Evolutionary conservation across 37 sponge, comb jelly and placozoan species (phyloP), one percentile per base, ranked within the genome.

Genomic region (Theonella swinhoei): DNA sequence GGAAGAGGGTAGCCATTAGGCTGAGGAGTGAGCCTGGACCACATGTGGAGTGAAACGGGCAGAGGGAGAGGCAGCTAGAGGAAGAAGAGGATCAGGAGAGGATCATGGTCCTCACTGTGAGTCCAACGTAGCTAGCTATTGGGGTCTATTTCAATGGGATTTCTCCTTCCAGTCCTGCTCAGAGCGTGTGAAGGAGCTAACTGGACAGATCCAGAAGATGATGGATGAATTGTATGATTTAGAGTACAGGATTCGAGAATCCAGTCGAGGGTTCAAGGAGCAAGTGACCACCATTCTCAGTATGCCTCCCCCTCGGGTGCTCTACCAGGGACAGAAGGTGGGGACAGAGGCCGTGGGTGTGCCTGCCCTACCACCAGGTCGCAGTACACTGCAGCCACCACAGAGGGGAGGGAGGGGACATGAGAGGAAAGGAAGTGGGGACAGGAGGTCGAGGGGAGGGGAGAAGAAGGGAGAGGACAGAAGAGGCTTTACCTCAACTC

Each of bases 111-210:
- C n/a, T n/a, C n/a, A n/a, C n/a, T n/a, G 61, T 59, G 20, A 59
- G 14, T 59, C 19, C 19, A 22, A 59, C 20, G 14, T 59, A 59
- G 61, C 20, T 59, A 59, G 14, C 19, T 59, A 59, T 59, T 59
- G 19, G n/a, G n/a, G n/a, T n/a, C n/a, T n/a, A n/a, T n/a, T n/a
- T n/a, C n/a, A n/a, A n/a, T n/a, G n/a, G n/a, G n/a, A n/a, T n/a
- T n/a, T n/a, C n/a, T n/a, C n/a, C n/a, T n/a, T n/a, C n/a, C 42
- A 92, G 93, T 76, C 85, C 29, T 83, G 76, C 19, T 66, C 76
- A 32, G 71, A 84, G 33, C 86, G 54, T 0, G 43, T 92, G 82
- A 80, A 84, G 61, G 78, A 81, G 14, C 40, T 84, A 32, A 72
- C 58, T 0, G 69, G 62, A 24, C 31, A 72, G 20, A 76, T 85